phyloP scores from a whole-genome alignment of 2,888 invertebrate genomes.

The Drosophila falleni region DNA sequence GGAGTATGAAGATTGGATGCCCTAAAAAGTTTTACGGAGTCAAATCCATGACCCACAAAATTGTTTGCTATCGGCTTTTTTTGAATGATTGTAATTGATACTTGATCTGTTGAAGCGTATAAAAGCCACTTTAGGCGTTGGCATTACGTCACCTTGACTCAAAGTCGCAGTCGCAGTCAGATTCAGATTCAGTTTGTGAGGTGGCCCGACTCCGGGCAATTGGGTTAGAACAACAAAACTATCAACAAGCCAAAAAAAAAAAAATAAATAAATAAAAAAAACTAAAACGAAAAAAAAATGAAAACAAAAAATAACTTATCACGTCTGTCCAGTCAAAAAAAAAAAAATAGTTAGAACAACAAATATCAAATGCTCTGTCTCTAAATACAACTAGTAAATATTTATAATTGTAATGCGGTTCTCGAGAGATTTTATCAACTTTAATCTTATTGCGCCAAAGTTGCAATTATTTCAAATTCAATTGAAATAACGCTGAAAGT shows the following conservation, averaged over 20 bases:
- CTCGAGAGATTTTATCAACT: not conserved
- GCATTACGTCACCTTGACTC: slow-evolving; percentile 76
- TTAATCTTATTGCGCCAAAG: slow-evolving; percentile 11
- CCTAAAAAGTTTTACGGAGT: slow-evolving; percentile 6
- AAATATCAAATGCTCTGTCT: slow-evolving; percentile 29
- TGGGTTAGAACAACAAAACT: slow-evolving; percentile 41
- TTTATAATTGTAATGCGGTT: not conserved
- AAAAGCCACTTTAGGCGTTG: slow-evolving; percentile 77
- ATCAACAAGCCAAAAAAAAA: slow-evolving; percentile 11
- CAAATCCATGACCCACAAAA: slow-evolving; percentile 53
- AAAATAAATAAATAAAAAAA: slow-evolving; percentile 4
- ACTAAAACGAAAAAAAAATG: not conserved
- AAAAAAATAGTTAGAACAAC: slow-evolving; percentile 13
- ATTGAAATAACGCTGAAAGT: not conserved
- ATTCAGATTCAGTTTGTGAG: slow-evolving; percentile 41
- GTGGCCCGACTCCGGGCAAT: slow-evolving; percentile 41
- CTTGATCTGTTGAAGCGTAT: slow-evolving; percentile 77
- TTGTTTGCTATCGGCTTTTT: slow-evolving; percentile 44
- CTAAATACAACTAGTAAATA: not conserved
- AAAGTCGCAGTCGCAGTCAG: slow-evolving; percentile 44
- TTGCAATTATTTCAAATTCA: slow-evolving; percentile 6
- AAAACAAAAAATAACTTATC: slow-evolving; percentile 12
- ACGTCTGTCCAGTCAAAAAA: slow-evolving; percentile 11
- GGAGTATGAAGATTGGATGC: slow-evolving; percentile 1
- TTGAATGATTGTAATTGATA: slow-evolving; percentile 74